phyloP scores from a whole-genome alignment of 2,113 vertebrate species.

The Barnardius zonarius region DNA sequence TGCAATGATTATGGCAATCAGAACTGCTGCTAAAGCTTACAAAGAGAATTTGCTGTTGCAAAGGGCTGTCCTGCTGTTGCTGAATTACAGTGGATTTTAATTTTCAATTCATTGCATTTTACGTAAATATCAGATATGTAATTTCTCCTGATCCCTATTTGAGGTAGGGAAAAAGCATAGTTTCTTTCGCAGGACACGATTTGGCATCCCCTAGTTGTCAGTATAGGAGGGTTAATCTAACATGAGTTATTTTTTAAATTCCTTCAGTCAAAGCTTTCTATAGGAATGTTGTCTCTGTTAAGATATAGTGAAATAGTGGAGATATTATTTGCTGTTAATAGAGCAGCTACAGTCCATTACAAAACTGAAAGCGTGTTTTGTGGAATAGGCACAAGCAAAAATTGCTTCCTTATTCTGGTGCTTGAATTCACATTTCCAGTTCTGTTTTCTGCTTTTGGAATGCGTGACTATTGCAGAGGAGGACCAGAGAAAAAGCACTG shows the following conservation, averaged over 20 bases:
- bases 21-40: neutral
- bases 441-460: slow-evolving; percentile 42
- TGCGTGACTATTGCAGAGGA: neutral
- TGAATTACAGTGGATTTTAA: neutral
- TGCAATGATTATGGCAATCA: neutral
- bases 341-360: slow-evolving; percentile 30
- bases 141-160: neutral
- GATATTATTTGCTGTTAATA: slow-evolving; percentile 57
- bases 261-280: slow-evolving; percentile 29
- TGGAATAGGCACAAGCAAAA: slow-evolving; percentile 51
- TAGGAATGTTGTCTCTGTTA: slow-evolving; percentile 52
- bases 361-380: slow-evolving; percentile 67
- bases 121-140: neutral
- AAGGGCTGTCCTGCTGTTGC: neutral
- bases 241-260: slow-evolving; percentile 25
- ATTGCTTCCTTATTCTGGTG: slow-evolving; percentile 60
- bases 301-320: slow-evolving; percentile 47
- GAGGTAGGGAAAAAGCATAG: neutral
- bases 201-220: neutral
- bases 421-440: slow-evolving; percentile 59
- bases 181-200: neutral
- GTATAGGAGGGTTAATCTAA: neutral
- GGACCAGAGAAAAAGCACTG: neutral
- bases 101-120: neutral
- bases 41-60: neutral